Evolutionary conservation across 2,113 vertebrate species (phyloP), one percentile per base, ranked within the genome.

Genomic region (Alethe castanea): DNA sequence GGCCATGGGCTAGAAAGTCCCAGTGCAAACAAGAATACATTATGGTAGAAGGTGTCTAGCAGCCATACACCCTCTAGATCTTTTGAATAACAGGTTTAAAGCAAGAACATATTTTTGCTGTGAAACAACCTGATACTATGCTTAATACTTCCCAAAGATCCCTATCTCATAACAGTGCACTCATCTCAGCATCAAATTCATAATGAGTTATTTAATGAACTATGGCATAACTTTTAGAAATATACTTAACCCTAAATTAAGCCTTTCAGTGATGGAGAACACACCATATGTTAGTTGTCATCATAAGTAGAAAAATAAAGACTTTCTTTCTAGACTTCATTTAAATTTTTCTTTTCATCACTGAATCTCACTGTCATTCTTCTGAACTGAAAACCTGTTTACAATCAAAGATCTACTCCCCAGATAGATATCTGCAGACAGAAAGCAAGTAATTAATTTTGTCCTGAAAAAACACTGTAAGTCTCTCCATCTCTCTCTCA

Each of bases 101-200:
- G 4, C 28, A 86, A 79, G 16, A 48, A 40, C 14, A 5, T 4
- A 25, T 48, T 33, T 56, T 60, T 70, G 26, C 31, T 35, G 18
- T 52, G 50, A 93, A 52, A 9, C 9, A 47, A 12, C 9, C 18
- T 57, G 29, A 57, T 44, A 35, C 6, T 28, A 5, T 14, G 7
- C 11, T 54, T 59, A 67, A 80, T 50, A 42, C 5, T 31, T 40
- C 23, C 19, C 38, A 17, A 44, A 81, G 31, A 53, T 31, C 26
- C 0, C 0, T 45, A 66, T 69, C 8, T 33, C 8, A 1, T 73
- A 81, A n/a, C 9, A 74, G 15, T 19, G 28, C 19, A 40, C 17
- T 53, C 8, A 50, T 38, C 6, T 66, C 62, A 76, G 26, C 45
- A 33, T 72, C 67, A 64, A 77, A 81, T 13, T 33, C 14, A 29